These are phyloP conservation scores for Tachina fera DNA, from an alignment of 2,888 invertebrate genomes.

Conservation along the genomic window DNA sequence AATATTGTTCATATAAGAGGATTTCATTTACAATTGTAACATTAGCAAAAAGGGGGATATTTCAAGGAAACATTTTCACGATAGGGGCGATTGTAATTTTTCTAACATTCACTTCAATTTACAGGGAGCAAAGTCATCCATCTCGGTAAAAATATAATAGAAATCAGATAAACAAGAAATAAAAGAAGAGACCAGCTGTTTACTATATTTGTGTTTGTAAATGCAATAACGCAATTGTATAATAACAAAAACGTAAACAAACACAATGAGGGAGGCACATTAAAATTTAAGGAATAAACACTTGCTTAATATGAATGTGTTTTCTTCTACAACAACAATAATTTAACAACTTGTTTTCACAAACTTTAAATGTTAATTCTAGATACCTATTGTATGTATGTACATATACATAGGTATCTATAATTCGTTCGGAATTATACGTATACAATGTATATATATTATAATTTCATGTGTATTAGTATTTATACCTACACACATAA, in stretches of 20 bases:
- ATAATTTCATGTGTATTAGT: too few species aligned
- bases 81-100: too few species aligned
- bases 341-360: too few species aligned
- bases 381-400: neutral
- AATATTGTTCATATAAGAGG: too few species aligned
- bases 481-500: too few species aligned
- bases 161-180: constrained; percentile 48
- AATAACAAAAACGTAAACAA: constrained; percentile 67
- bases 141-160: constrained; percentile 36
- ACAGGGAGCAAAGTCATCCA: constrained; percentile 4
- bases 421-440: neutral
- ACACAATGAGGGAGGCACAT: constrained; percentile 30
- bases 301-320: too few species aligned
- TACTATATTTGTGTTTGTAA: constrained; percentile 47
- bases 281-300: neutral
- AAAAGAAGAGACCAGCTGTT: constrained; percentile 60
- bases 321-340: neutral
- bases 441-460: neutral
- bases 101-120: too few species aligned
- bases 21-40: too few species aligned
- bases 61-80: too few species aligned
- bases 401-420: neutral
- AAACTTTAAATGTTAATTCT: neutral
- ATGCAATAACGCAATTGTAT: constrained; percentile 52
- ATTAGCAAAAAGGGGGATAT: too few species aligned